Conservation (phyloP, 30 jellyfish, hydroid and myxozoan genomes). For the Pelagia noctiluca region DNA sequence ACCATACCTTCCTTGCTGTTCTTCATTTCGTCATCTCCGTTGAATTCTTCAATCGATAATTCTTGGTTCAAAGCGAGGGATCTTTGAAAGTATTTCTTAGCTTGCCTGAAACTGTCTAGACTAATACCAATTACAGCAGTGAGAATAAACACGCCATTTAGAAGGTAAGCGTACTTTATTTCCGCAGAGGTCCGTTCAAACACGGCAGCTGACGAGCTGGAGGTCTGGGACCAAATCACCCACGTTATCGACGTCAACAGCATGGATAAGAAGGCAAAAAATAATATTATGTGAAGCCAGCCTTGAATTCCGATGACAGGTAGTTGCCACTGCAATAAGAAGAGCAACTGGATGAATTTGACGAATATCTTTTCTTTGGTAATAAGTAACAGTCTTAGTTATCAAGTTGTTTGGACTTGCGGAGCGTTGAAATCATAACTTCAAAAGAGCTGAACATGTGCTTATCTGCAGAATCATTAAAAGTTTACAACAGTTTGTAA, state of each 20-base stretch:
- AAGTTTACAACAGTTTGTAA: too few species aligned
- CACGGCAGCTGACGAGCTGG: slow-evolving; percentile 70
- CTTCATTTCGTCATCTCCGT: slow-evolving; percentile 23
- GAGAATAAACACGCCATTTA: slow-evolving; percentile 68
- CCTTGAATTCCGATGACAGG: slow-evolving; percentile 78
- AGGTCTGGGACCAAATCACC: slow-evolving; percentile 85
- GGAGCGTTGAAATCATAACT: too few species aligned
- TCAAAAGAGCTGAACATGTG: too few species aligned
- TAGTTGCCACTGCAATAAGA: slow-evolving; percentile 58
- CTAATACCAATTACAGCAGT: slow-evolving; percentile 73
- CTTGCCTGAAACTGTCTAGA: slow-evolving; percentile 73
- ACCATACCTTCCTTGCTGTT: background rate
- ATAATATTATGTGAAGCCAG: slow-evolving; percentile 72
- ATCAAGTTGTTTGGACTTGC: too few species aligned
- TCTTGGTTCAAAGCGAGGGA: slow-evolving; percentile 70
- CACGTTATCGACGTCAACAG: slow-evolving; percentile 71
- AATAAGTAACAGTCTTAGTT: too few species aligned
- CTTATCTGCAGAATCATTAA: too few species aligned
- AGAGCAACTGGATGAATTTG: background rate
- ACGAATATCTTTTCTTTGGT: too few species aligned
- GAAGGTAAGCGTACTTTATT: slow-evolving; percentile 70
- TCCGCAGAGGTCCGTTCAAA: slow-evolving; percentile 75
- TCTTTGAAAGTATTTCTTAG: slow-evolving; percentile 57
- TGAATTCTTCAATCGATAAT: slow-evolving; percentile 41
- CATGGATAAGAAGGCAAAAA: slow-evolving; percentile 71